These are phyloP conservation scores for Platycercus adscitus DNA, from an alignment of 2,113 vertebrate genomes.

Conservation along the genomic window DNA sequence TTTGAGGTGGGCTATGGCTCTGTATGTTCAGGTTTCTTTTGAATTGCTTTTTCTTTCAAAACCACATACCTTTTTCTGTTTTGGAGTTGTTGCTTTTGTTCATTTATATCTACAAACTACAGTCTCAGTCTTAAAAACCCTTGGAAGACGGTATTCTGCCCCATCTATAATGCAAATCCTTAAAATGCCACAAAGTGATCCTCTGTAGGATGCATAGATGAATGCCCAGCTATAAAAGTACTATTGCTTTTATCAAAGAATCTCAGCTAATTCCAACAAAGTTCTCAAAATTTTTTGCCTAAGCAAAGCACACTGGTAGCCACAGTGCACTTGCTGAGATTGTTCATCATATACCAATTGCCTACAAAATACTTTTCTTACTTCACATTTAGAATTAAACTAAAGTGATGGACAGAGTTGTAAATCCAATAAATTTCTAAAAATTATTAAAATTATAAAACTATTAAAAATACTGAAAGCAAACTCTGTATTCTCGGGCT, in stretches of 20 bases:
- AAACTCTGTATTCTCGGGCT: not conserved
- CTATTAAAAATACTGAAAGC: not conserved
- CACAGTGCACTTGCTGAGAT: not conserved
- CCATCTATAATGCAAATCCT: not conserved
- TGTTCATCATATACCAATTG: not conserved
- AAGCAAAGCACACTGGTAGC: not conserved
- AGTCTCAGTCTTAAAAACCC: not conserved
- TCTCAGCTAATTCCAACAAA: not conserved
- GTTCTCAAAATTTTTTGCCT: not conserved
- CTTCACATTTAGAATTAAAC: not conserved
- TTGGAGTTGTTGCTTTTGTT: not conserved
- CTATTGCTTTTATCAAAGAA: not conserved
- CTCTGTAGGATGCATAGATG: not conserved
- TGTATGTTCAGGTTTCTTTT: not conserved
- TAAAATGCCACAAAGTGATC: not conserved
- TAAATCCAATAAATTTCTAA: not conserved
- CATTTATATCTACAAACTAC: not conserved
- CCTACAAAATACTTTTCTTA: not conserved
- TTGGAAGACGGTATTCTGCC: not conserved
- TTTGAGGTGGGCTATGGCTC: not conserved
- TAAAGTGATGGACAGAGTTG: not conserved
- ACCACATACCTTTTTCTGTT: not conserved
- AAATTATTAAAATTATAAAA: not conserved
- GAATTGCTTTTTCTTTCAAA: not conserved
- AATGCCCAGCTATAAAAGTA: not conserved